Conservation (phyloP, 92 coral and sea anemone species). For the Phenganax subtilis region DNA sequence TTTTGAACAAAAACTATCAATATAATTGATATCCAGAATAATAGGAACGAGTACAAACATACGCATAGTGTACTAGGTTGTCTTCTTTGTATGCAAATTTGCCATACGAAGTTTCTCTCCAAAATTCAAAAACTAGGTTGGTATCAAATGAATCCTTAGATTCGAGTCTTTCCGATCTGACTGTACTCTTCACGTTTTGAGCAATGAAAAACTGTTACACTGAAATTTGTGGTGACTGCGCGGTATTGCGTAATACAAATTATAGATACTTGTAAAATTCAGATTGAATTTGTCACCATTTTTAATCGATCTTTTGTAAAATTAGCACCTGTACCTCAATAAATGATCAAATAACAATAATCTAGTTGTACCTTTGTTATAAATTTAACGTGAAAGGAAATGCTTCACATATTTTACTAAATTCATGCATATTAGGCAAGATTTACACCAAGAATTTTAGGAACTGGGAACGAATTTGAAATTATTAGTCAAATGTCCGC, state of each 20-base stretch:
- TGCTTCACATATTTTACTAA: background rate
- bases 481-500: background rate
- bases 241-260: background rate
- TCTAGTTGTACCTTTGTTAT: background rate
- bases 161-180: conserved; percentile 7
- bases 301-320: background rate
- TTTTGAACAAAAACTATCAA: background rate
- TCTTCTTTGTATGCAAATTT: background rate
- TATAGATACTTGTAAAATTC: background rate
- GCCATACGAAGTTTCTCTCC: conserved; percentile 4
- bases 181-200: conserved; percentile 3
- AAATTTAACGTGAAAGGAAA: background rate
- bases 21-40: background rate
- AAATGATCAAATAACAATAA: background rate
- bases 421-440: background rate
- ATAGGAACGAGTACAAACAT: background rate
- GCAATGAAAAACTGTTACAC: background rate
- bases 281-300: background rate
- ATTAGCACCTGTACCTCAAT: background rate
- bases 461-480: background rate
- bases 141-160: conserved; percentile 1
- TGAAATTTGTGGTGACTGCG: background rate
- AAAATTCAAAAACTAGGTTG: background rate
- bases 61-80: background rate
- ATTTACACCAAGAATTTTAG: background rate